Conservation (phyloP, 2,888 invertebrate species). For the Aspidiotus rigidus region DNA sequence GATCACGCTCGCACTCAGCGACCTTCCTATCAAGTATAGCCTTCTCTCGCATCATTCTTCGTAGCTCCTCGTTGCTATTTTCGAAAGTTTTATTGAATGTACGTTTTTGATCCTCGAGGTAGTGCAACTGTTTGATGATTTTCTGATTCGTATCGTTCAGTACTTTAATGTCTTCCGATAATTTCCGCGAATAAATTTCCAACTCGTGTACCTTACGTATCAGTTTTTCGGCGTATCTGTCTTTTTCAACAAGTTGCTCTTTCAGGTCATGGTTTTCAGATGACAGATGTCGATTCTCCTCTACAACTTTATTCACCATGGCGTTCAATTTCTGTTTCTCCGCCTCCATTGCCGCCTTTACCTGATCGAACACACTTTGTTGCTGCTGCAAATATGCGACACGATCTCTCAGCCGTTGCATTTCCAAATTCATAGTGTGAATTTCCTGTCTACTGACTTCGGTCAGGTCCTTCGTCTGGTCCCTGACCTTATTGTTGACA, state of each 20-base stretch:
- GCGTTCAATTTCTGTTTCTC: neutral
- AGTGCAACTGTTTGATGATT: conserved; percentile 12
- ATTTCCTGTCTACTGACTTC: neutral
- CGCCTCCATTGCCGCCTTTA: neutral
- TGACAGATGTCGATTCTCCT: neutral
- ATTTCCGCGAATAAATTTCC: neutral
- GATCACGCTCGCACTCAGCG: too few species aligned
- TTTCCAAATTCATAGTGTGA: neutral
- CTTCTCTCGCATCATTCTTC: too few species aligned
- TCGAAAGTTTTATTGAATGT: neutral
- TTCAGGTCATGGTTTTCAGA: neutral
- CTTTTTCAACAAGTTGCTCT: neutral
- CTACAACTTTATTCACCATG: neutral
- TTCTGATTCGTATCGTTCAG: conserved; percentile 21
- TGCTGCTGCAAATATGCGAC: neutral
- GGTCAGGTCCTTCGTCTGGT: neutral
- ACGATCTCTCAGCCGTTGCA: neutral
- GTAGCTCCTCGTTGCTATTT: too few species aligned
- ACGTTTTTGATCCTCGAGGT: neutral
- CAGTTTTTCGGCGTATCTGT: neutral
- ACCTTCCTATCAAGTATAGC: too few species aligned
- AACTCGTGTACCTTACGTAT: neutral
- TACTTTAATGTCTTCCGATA: conserved; percentile 20
- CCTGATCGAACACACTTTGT: neutral
- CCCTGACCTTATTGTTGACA: too few species aligned